Evolutionary conservation across 2,113 vertebrate genomes (phyloP), one percentile per base, ranked within the genome.

Genomic region (Rhea pennata): DNA sequence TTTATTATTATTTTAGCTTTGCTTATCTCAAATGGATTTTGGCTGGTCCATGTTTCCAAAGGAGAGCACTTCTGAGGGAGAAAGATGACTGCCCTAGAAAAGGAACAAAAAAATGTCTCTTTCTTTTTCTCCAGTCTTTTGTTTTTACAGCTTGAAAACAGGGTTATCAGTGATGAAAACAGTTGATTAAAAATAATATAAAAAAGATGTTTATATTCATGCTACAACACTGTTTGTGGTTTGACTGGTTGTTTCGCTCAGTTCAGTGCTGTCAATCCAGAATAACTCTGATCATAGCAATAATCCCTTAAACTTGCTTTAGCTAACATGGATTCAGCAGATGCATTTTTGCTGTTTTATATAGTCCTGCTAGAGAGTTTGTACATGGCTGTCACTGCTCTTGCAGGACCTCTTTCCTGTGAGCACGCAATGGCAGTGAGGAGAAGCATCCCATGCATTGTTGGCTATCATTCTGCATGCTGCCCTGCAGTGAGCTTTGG

Each of bases 281-380:
- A 48, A 69, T 19, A 54, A 53, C 50, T n/a, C 16, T 8, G 65
- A 11, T 0, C 4, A 5, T 59, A 66, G 36, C 44, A 4, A 7
- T 12, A 46, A 22, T 51, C 50, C 42, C 44, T 39, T 3, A 8
- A 16, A 1, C 31, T 8, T 12, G 0, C 40, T 5, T 33, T 6
- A 31, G 73, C 42, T 26, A 20, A 8, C 56, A 5, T 31, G 6
- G 67, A 0, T 10, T 11, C 16, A 61, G 51, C 59, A 53, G 75
- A 33, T 39, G 44, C 9, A 0, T 6, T 79, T 27, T 19, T 67
- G 67, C 65, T 15, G 72, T 39, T 21, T 22, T 53, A 7, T 36
- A 21, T 46, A 2, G 1, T 13, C 31, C 61, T 74, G 16, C 51
- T 6, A 31, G 27, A 1, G 23, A 58, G 46, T 2, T 7, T 40